Evolutionary conservation across 1,140 invertebrate species (phyloP).

Genomic region (Drosophila bipectinata): DNA sequence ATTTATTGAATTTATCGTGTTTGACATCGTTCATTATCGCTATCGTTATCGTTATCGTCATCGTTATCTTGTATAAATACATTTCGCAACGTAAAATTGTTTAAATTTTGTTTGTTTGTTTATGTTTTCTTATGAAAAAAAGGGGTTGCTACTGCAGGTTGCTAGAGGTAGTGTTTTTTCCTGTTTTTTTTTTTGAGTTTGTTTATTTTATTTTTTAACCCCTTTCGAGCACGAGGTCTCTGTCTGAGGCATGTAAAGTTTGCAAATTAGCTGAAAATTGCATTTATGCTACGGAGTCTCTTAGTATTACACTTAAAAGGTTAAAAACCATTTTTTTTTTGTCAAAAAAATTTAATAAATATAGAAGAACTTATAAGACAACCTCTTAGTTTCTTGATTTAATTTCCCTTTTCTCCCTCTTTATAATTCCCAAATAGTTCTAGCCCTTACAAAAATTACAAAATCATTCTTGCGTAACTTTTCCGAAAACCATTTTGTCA

Average conservation of each 20-base stretch:
- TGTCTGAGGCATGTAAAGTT: conserved; percentile 14
- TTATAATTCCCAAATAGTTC: too few relatives aligned
- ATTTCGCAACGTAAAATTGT: not conserved
- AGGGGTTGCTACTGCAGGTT: conserved; percentile 39
- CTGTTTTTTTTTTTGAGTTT: not conserved
- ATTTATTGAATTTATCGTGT: conserved; percentile 31
- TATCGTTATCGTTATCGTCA: conserved; percentile 20
- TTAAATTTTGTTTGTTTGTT: conserved; percentile 24
- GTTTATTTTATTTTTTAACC: not conserved
- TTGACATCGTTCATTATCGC: conserved; percentile 25
- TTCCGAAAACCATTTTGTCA: not conserved
- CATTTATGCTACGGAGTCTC: conserved; percentile 25
- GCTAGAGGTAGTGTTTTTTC: conserved; percentile 15
- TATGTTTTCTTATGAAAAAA: not conserved
- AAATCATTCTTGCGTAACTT: too few relatives aligned
- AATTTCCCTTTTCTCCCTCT: too few relatives aligned
- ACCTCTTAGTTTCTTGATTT: too few relatives aligned
- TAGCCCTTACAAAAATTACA: too few relatives aligned
- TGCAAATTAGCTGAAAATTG: conserved; percentile 45
- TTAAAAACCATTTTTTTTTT: too few relatives aligned
- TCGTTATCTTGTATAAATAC: conserved; percentile 13
- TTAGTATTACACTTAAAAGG: not conserved
- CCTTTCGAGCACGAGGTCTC: not conserved
- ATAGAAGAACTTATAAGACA: too few relatives aligned
- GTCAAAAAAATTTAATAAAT: not conserved